phyloP scores from a whole-genome alignment of 1,140 invertebrate species.

The Apocrypta bakeri region DNA sequence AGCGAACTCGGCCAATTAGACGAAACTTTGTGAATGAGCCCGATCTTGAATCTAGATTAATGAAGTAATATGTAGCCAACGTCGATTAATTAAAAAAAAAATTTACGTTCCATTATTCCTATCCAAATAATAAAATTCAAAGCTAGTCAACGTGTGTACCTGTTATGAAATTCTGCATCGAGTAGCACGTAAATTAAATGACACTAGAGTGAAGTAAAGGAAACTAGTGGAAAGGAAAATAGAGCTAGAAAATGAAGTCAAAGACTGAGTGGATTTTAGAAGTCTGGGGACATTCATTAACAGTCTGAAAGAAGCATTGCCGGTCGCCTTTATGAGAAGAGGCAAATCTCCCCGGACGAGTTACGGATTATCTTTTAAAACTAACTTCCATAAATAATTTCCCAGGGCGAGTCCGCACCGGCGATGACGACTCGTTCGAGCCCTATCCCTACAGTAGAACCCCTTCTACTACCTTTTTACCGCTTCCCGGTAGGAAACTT shows the following conservation, averaged over 20 bases:
- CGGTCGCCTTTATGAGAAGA: not conserved
- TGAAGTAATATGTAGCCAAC: not conserved
- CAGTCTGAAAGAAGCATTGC: not conserved
- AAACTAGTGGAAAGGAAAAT: not conserved
- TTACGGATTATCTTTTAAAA: constrained; percentile 45
- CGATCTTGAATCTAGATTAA: not conserved
- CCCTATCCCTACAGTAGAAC: not conserved
- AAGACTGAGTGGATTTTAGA: not conserved
- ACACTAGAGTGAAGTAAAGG: too few species aligned
- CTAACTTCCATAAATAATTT: constrained; percentile 45
- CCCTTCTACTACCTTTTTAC: not conserved
- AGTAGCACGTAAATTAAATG: too few species aligned
- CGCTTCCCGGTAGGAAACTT: constrained; percentile 48
- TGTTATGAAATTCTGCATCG: not conserved
- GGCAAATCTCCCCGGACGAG: constrained; percentile 25
- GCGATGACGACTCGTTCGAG: constrained; percentile 6
- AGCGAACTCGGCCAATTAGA: not conserved
- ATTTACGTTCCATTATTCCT: not conserved
- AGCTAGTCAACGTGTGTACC: not conserved
- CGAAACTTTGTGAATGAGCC: constrained; percentile 5
- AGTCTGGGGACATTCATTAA: constrained; percentile 13
- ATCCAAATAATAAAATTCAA: constrained; percentile 8
- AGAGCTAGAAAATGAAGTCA: not conserved
- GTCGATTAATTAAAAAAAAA: not conserved
- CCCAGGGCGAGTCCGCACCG: not conserved